phyloP scores from a whole-genome alignment of 2,113 vertebrate genomes.

The Thunnus thynnus region DNA sequence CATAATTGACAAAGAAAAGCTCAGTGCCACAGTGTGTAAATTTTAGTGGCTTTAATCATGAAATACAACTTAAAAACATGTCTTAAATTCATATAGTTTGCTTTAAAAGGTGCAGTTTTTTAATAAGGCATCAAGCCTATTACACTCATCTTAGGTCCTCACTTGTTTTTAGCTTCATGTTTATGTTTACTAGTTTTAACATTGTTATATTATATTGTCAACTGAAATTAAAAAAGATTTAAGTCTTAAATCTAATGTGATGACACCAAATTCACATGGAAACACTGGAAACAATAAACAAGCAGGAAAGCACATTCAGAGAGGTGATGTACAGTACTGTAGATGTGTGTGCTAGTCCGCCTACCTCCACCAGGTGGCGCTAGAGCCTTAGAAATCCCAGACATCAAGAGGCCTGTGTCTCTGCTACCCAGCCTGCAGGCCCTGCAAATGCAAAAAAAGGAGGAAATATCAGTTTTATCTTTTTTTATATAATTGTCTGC shows the following conservation, averaged over 20 bases:
- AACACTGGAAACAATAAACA: too few species aligned
- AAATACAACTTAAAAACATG: too few species aligned
- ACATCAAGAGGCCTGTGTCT: not conserved
- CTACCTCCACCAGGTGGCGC: constrained; percentile 59
- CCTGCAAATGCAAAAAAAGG: not conserved
- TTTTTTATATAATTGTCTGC: not conserved
- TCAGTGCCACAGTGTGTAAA: too few species aligned
- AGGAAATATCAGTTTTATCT: not conserved
- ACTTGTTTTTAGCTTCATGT: not conserved
- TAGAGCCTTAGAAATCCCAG: constrained; percentile 29
- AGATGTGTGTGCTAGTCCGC: not conserved
- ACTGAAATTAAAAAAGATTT: not conserved
- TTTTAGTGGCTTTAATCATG: too few species aligned
- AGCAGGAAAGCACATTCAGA: too few species aligned
- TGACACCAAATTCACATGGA: too few species aligned
- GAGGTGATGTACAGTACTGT: not conserved
- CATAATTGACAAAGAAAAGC: too few species aligned
- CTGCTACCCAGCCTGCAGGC: constrained; percentile 4
- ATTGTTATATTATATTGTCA: too few species aligned
- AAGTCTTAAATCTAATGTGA: too few species aligned
- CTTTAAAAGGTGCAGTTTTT: too few species aligned
- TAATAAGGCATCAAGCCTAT: not conserved
- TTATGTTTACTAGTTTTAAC: not conserved
- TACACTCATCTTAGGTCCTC: not conserved
- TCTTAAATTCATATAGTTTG: too few species aligned